phyloP scores from a whole-genome alignment of 2,113 vertebrate species.

The Mirounga angustirostris region DNA sequence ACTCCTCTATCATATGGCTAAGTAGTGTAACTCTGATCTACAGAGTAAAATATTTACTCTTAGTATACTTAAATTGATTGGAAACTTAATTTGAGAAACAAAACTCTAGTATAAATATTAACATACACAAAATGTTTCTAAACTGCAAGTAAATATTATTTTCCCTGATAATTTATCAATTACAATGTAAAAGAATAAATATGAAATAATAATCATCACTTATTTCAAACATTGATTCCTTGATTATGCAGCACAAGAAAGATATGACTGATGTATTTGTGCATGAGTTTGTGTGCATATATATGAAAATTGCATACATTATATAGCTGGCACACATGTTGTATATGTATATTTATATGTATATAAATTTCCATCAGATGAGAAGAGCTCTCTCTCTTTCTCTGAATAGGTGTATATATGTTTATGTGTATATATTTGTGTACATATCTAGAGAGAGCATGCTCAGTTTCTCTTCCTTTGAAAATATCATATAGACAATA shows the following conservation, averaged over 20 bases:
- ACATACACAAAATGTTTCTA: neutral
- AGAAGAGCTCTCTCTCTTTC: neutral
- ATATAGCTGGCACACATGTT: neutral
- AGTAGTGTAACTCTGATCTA: neutral
- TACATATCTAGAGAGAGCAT: neutral
- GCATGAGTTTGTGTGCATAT: neutral
- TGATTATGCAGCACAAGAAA: neutral
- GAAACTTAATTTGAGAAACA: constrained; percentile 23
- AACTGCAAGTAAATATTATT: neutral
- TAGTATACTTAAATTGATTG: neutral
- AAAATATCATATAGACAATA: neutral
- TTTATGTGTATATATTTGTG: neutral
- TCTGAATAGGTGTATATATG: neutral
- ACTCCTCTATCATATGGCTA: neutral
- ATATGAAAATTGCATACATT: neutral
- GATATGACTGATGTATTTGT: neutral
- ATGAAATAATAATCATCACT: neutral
- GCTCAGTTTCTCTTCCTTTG: neutral
- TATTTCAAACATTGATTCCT: neutral
- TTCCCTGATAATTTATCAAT: neutral
- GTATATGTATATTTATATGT: neutral
- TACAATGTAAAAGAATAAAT: neutral
- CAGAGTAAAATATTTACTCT: neutral
- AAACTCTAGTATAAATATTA: neutral
- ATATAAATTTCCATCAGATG: neutral